Evolutionary conservation across 1,140 invertebrate genomes (phyloP), one percentile per base, ranked within the genome.

Genomic region (Chelonus insularis): DNA sequence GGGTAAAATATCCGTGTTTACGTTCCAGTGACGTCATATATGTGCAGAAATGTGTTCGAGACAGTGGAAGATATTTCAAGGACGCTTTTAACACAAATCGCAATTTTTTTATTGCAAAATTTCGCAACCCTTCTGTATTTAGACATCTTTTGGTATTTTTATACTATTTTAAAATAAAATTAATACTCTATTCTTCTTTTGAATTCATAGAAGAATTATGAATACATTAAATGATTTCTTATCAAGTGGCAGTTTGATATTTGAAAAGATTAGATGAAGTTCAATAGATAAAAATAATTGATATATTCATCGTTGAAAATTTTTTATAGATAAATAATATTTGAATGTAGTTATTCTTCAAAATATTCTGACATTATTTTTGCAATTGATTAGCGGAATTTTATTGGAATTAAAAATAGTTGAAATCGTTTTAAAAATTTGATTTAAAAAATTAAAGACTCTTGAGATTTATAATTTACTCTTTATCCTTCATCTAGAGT

Each of bases 281-380:
- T n/a, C n/a, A n/a, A n/a, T n/a, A n/a, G n/a, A n/a, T n/a, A n/a
- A n/a, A n/a, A n/a, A n/a, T n/a, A n/a, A n/a, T n/a, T n/a, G n/a
- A n/a, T n/a, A n/a, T n/a, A n/a, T n/a, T n/a, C n/a, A n/a, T 21
- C 5, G 14, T 11, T 11, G 9, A 6, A 36, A 37, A 11, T n/a
- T 50, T 2, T 29, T n/a, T 16, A 50, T 50, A 32, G 11, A 12
- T 50, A n/a, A 11, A 25, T 50, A 50, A 20, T 25, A 23, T 9
- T 2, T 21, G 14, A 50, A 29, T 34, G 14, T 12, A 50, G 29
- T 48, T n/a, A 21, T 57, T 59, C 32, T 36, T 4, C n/a, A 45
- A 48, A 14, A 14, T 29, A n/a, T 12, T 43, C 62, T 64, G 62
- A 64, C 62, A 52, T 51, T 60, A 25, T 11, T 32, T 39, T 51